A percentile compares a stretch with the other conserved stretches of the same genome.
Evolutionary conservation across 37 sponge, comb jelly and placozoan genomes (phyloP).

Genomic region (Halisarca cf. caerulea): DNA sequence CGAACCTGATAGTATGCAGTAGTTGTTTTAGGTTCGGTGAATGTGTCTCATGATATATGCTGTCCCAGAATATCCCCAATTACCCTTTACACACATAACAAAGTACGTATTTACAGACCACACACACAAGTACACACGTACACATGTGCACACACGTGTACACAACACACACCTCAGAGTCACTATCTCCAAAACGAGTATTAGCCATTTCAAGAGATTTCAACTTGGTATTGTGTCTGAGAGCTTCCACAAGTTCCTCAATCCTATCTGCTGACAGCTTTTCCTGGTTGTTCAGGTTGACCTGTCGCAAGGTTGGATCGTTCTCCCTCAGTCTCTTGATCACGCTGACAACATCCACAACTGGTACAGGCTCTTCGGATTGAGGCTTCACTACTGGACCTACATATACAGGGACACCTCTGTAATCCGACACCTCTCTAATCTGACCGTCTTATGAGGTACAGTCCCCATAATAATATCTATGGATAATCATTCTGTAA

Average conservation of each 20-base stretch:
- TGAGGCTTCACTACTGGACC: no score
- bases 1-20: no score
- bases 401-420: no score
- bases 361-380: neutral
- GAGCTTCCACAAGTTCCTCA: neutral
- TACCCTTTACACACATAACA: neutral
- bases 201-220: slow-evolving; percentile 15
- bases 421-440: no score
- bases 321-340: neutral
- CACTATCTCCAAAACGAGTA: neutral
- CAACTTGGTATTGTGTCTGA: neutral
- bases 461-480: no score
- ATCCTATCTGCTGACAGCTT: neutral
- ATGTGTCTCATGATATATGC: no score
- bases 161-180: neutral
- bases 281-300: slow-evolving; percentile 25
- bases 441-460: no score
- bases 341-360: neutral
- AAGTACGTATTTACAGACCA: neutral
- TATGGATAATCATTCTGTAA: no score
- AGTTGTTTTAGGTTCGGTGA: no score
- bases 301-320: neutral
- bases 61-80: no score
- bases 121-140: neutral
- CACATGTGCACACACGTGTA: neutral